Percentiles rank a stretch among this genome's conserved stretches.
Evolutionary conservation across 2,797 vertebrate species (phyloP).

Genomic region (Scomberomorus guttatus): DNA sequence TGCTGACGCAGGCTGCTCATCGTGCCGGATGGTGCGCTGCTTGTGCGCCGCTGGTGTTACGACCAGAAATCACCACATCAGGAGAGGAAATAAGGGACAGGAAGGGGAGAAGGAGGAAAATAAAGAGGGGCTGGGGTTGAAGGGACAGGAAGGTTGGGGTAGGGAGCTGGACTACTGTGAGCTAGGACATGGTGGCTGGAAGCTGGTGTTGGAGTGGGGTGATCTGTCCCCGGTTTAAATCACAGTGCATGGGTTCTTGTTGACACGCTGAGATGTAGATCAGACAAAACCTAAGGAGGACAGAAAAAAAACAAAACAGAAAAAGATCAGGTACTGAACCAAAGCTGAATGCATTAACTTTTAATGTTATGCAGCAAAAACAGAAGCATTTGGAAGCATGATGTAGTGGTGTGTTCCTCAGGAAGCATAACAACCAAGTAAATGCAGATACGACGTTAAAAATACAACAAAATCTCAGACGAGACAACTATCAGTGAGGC

Average conservation of each 20-base stretch:
- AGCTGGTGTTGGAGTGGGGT: not conserved
- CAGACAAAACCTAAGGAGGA: conserved; percentile 57
- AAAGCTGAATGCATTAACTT: conserved; percentile 32
- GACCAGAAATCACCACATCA: conserved; percentile 56
- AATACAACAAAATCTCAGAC: not conserved
- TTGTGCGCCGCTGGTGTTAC: conserved; percentile 5
- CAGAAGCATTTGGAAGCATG: conserved; percentile 17
- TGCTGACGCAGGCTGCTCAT: conserved; percentile 93
- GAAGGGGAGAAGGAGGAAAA: not conserved
- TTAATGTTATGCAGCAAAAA: conserved; percentile 40
- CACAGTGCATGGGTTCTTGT: conserved; percentile 23
- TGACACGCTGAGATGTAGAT: conserved; percentile 10
- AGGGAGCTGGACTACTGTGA: not conserved
- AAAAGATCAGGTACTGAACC: conserved; percentile 37
- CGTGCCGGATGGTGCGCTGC: conserved; percentile 62
- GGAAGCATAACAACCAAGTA: not conserved
- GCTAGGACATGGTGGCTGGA: conserved; percentile 69
- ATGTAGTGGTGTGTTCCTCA: not conserved
- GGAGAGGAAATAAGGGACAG: conserved; percentile 7
- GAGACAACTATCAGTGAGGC: not conserved
- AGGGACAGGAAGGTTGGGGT: conserved; percentile 37
- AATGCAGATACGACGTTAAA: not conserved
- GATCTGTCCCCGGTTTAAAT: conserved; percentile 14
- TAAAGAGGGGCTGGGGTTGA: conserved; percentile 5
- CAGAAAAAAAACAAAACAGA: not conserved